Conservation (phyloP, 2,888 invertebrate species). For the Gryllus longicercus region DNA sequence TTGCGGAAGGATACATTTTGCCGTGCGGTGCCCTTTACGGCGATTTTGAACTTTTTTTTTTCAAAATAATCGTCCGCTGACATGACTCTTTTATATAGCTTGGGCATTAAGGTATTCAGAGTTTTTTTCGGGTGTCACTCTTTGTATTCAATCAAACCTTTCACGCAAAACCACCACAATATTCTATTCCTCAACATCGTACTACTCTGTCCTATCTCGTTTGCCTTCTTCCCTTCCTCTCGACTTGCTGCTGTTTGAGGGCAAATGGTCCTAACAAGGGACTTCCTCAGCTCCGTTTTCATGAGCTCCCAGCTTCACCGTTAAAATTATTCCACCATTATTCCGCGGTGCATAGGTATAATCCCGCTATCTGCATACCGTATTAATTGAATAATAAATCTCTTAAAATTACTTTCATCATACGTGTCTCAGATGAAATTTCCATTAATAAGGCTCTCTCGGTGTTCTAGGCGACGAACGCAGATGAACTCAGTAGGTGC, state of each 20-base stretch:
- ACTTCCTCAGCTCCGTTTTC: background rate
- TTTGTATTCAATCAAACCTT: no score
- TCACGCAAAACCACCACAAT: no score
- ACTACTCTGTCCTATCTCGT: background rate
- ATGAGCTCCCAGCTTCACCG: background rate
- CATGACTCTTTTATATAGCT: no score
- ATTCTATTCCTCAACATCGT: background rate
- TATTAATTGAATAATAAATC: conserved; percentile 17
- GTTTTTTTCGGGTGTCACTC: no score
- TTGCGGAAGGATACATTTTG: no score
- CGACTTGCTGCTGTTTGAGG: background rate
- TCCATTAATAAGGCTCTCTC: background rate
- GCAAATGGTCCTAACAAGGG: background rate
- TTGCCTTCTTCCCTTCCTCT: background rate
- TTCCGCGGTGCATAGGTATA: background rate
- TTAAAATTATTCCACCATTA: background rate
- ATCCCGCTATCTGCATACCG: background rate
- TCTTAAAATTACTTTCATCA: background rate
- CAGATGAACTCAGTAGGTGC: no score
- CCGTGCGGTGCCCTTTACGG: no score
- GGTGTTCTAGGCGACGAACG: no score
- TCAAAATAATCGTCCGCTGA: no score
- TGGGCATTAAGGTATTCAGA: no score
- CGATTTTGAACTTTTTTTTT: no score
- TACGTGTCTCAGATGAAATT: background rate